These are phyloP conservation scores for Cydia pomonella DNA, from an alignment of 1,140 invertebrate genomes.

Conservation along the genomic window DNA sequence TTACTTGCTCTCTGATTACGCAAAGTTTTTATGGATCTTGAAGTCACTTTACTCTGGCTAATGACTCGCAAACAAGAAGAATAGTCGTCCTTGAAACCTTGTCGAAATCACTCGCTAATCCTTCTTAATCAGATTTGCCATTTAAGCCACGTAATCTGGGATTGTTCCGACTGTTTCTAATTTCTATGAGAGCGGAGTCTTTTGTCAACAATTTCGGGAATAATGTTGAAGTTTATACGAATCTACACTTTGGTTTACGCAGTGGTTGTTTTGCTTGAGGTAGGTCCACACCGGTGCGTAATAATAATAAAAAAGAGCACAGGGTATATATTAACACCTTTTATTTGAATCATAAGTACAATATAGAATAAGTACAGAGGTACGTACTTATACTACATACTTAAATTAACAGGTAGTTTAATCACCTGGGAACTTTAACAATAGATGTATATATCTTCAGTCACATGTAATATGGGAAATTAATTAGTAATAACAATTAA, in stretches of 20 bases:
- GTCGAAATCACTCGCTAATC: slow-evolving; percentile 9
- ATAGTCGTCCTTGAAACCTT: neutral
- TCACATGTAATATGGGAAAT: too few species aligned
- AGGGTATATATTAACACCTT: too few species aligned
- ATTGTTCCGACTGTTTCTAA: neutral
- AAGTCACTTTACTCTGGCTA: neutral
- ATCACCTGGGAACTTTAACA: too few species aligned
- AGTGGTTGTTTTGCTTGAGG: neutral
- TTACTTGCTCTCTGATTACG: neutral
- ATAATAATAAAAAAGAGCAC: too few species aligned
- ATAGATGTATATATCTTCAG: too few species aligned
- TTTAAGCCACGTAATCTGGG: slow-evolving; percentile 11
- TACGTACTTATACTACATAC: too few species aligned
- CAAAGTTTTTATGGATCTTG: neutral
- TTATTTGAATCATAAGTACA: too few species aligned
- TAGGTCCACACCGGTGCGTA: neutral
- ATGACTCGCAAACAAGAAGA: neutral
- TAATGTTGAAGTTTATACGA: neutral
- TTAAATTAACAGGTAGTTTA: too few species aligned
- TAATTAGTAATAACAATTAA: too few species aligned
- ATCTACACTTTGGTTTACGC: neutral
- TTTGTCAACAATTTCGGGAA: neutral
- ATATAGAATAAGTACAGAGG: too few species aligned
- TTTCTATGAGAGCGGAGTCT: slow-evolving; percentile 1
- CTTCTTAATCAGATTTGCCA: slow-evolving; percentile 8